A percentile compares a stretch with the other conserved stretches of the same genome.
Conservation (phyloP, 2,113 vertebrate genomes). For the Protobothrops flavoviridis region DNA sequence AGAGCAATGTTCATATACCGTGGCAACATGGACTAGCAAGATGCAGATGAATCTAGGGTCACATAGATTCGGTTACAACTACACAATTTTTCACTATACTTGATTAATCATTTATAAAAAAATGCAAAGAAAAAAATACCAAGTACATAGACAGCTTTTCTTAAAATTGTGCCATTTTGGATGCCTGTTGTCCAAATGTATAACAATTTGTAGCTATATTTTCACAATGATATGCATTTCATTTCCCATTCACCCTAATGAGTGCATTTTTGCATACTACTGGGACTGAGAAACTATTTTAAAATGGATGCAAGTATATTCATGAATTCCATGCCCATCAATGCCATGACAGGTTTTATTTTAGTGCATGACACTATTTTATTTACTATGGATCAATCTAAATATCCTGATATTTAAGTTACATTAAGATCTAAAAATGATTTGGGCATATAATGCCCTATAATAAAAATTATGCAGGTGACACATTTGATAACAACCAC, state of each 20-base stretch:
- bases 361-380: not conserved
- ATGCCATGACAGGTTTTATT: not conserved
- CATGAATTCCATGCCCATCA: not conserved
- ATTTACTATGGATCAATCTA: not conserved
- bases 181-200: not conserved
- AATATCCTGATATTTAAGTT: not conserved
- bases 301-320: not conserved
- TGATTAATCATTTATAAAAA: not conserved
- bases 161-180: not conserved
- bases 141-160: not conserved
- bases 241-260: not conserved
- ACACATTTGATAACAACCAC: constrained; percentile 33
- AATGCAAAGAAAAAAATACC: not conserved
- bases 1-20: not conserved
- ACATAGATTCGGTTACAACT: not conserved
- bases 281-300: not conserved
- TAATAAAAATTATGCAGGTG: constrained; percentile 21
- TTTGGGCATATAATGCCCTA: constrained; percentile 18
- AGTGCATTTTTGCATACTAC: not conserved
- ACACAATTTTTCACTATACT: not conserved
- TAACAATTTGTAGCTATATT: not conserved
- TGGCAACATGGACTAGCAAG: not conserved
- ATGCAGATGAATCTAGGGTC: not conserved
- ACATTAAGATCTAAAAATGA: not conserved
- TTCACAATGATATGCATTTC: not conserved